These are phyloP conservation scores for Numenius phaeopus DNA, from an alignment of 2,797 vertebrate species.

Conservation along the genomic window DNA sequence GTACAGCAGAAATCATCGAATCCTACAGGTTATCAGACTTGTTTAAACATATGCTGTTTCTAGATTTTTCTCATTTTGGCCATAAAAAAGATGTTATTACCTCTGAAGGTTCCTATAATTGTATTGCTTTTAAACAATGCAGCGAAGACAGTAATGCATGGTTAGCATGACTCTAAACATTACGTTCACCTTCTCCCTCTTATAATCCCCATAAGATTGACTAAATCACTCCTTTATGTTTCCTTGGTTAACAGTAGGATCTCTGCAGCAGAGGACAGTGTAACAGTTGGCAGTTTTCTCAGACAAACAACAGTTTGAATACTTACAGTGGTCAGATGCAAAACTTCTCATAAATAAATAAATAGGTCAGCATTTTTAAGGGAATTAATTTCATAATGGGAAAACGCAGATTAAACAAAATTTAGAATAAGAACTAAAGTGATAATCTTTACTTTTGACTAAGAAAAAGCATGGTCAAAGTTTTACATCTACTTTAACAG, in stretches of 20 bases:
- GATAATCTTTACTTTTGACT: background rate
- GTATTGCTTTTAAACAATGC: background rate
- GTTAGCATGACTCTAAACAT: background rate
- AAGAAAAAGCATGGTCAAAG: background rate
- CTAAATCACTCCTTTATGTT: background rate
- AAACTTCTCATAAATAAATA: background rate
- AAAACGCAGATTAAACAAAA: background rate
- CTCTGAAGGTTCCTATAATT: background rate
- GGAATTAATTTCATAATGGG: background rate
- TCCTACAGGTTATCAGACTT: background rate
- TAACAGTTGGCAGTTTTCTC: background rate
- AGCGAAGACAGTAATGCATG: background rate
- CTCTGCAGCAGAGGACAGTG: background rate
- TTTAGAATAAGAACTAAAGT: background rate
- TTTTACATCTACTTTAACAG: background rate
- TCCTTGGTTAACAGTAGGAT: background rate
- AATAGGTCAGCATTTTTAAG: background rate
- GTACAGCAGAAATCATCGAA: background rate
- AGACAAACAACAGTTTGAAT: background rate
- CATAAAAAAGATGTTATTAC: background rate
- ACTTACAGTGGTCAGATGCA: background rate
- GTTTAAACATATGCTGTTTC: background rate
- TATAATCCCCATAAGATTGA: background rate
- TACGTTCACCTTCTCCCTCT: background rate
- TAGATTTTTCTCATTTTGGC: background rate